A percentile compares a stretch with the other conserved stretches of the same genome.
These are phyloP conservation scores for Aulostomus chinensis DNA, from an alignment of 2,797 vertebrate genomes.

Conservation along the genomic window DNA sequence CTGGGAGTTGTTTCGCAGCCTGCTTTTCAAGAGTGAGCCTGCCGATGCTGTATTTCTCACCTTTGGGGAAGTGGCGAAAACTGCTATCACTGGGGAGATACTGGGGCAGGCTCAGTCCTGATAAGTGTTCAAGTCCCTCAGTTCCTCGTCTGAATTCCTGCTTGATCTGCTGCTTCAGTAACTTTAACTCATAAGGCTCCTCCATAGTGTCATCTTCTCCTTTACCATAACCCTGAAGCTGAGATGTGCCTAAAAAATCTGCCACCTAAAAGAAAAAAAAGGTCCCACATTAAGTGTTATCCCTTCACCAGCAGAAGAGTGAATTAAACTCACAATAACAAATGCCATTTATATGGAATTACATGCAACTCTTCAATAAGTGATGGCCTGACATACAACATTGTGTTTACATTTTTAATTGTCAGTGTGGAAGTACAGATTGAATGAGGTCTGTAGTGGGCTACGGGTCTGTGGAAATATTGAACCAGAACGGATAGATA, in stretches of 20 bases:
- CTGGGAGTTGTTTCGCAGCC: constrained; percentile 96
- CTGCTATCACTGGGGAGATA: constrained; percentile 91
- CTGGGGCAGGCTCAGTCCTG: constrained; percentile 89
- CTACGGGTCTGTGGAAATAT: no score
- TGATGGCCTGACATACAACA: no score
- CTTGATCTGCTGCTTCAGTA: constrained; percentile 98
- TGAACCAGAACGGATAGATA: no score
- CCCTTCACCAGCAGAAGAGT: neutral
- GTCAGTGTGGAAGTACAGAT: no score
- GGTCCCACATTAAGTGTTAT: neutral
- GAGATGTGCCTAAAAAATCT: constrained; percentile 91
- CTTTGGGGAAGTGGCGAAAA: constrained; percentile 95
- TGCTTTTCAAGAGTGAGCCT: constrained; percentile 98
- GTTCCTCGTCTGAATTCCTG: constrained; percentile 96
- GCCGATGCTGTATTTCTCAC: constrained; percentile 98
- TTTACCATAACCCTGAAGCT: constrained; percentile 92
- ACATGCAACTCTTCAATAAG: no score
- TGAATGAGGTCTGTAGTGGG: no score
- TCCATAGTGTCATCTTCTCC: constrained; percentile 97
- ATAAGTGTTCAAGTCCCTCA: constrained; percentile 92
- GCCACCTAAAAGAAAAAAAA: constrained; percentile 77
- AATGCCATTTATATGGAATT: no score
- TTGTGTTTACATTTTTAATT: no score
- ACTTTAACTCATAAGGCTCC: constrained; percentile 96
- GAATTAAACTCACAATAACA: no score